phyloP scores from a whole-genome alignment of 1,140 invertebrate species.

The Caenorhabditis briggsae region DNA sequence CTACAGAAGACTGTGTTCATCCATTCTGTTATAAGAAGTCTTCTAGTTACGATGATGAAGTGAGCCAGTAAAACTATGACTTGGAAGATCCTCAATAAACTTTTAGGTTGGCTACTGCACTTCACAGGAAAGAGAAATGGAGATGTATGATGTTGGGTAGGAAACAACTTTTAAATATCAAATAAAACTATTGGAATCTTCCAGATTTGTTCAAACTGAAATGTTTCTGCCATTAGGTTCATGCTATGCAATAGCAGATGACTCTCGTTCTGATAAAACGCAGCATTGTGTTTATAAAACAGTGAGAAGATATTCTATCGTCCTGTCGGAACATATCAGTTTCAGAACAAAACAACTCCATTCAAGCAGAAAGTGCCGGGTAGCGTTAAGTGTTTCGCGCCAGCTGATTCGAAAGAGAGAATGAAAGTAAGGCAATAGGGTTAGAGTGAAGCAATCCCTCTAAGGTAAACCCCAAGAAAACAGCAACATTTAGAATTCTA shows the following conservation, averaged over 20 bases:
- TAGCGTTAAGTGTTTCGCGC: neutral
- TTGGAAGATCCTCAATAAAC: neutral
- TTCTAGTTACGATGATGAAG: neutral
- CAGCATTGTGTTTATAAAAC: neutral
- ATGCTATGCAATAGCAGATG: neutral
- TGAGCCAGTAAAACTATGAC: neutral
- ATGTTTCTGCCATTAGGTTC: neutral
- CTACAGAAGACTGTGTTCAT: neutral
- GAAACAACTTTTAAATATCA: neutral
- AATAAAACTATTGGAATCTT: neutral
- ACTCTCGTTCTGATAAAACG: neutral
- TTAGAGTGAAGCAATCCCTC: too few species aligned
- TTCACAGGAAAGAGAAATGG: neutral
- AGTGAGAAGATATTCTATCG: neutral
- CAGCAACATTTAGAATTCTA: slow-evolving; percentile 31
- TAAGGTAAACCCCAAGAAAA: too few species aligned
- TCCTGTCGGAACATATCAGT: neutral
- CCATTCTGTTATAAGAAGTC: slow-evolving; percentile 10
- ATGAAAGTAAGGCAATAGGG: neutral
- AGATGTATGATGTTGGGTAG: slow-evolving; percentile 26
- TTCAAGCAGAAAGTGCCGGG: slow-evolving; percentile 22
- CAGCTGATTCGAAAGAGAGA: neutral
- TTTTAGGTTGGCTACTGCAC: neutral
- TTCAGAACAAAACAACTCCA: slow-evolving; percentile 34
- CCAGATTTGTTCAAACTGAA: neutral